Conservation (phyloP, 2,797 vertebrate genomes). For the Lagodon rhomboides region DNA sequence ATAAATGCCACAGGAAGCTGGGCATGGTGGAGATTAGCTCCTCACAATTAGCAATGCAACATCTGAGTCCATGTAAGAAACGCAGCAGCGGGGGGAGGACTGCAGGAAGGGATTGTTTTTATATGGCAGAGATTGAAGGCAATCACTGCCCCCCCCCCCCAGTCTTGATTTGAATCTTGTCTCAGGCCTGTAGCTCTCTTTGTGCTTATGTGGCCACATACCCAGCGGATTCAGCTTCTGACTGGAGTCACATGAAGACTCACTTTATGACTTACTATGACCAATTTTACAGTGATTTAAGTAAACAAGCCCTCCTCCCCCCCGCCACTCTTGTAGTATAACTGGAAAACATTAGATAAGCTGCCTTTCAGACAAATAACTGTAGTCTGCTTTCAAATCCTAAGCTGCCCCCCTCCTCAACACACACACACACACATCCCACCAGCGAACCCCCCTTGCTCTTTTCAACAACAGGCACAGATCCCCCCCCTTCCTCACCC, state of each 20-base stretch:
- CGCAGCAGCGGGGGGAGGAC: constrained; percentile 15
- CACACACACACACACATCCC: constrained; percentile 53
- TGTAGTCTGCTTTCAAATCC: constrained; percentile 79
- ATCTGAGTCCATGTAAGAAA: constrained; percentile 54
- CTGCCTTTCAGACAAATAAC: constrained; percentile 80
- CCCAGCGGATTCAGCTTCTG: constrained; percentile 52
- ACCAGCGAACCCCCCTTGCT: constrained; percentile 50
- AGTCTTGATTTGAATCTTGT: constrained; percentile 46
- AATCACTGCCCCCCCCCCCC: constrained; percentile 24
- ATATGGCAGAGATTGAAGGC: constrained; percentile 49
- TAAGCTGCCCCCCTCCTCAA: constrained; percentile 62
- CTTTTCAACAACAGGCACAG: constrained; percentile 80
- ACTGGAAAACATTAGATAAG: constrained; percentile 79
- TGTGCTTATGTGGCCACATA: constrained; percentile 54
- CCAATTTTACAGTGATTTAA: constrained; percentile 73
- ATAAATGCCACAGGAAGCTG: constrained; percentile 49
- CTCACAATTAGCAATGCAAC: constrained; percentile 69
- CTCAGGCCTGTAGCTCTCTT: constrained; percentile 46
- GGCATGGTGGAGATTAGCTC: constrained; percentile 63
- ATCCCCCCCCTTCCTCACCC: constrained; percentile 60
- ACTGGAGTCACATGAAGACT: constrained; percentile 72
- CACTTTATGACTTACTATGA: constrained; percentile 53
- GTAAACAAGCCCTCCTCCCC: constrained; percentile 65
- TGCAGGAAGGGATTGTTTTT: constrained; percentile 62
- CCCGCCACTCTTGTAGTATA: constrained; percentile 40